phyloP scores from a whole-genome alignment of 2,113 vertebrate genomes.

The Phainopepla nitens region DNA sequence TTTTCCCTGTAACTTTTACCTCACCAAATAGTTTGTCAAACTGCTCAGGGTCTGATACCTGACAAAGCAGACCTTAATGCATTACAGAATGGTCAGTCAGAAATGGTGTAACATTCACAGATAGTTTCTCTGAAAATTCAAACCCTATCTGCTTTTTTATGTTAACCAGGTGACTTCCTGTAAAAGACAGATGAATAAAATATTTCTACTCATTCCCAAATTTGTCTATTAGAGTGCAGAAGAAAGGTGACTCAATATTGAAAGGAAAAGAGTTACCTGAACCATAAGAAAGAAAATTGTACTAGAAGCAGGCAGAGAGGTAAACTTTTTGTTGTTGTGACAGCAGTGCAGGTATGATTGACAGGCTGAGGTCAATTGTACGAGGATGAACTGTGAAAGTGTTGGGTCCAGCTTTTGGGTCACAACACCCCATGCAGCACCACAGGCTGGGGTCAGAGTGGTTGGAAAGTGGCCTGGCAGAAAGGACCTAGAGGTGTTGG shows the following conservation, averaged over 20 bases:
- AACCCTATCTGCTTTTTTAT: not conserved
- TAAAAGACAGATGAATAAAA: not conserved
- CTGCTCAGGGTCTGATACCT: not conserved
- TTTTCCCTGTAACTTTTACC: not conserved
- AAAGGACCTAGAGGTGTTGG: rapidly evolving
- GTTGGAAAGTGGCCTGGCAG: not conserved
- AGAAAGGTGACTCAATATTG: not conserved
- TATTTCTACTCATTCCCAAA: not conserved
- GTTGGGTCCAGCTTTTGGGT: too few species aligned
- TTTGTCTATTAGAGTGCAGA: not conserved
- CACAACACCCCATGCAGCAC: not conserved
- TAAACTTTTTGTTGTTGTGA: not conserved
- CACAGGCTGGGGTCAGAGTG: not conserved
- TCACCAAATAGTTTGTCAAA: not conserved
- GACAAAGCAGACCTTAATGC: not conserved
- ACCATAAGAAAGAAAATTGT: not conserved
- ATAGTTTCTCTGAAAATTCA: not conserved
- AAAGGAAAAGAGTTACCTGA: not conserved
- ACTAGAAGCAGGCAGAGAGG: not conserved
- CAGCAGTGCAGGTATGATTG: not conserved
- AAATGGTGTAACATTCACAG: not conserved
- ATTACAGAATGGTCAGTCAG: not conserved
- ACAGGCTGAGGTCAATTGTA: not conserved
- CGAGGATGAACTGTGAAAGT: not conserved
- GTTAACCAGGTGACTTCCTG: not conserved